Percentiles rank a stretch among this genome's conserved stretches.
phyloP scores from a whole-genome alignment of 2,113 vertebrate species.

The Vimba vimba region DNA sequence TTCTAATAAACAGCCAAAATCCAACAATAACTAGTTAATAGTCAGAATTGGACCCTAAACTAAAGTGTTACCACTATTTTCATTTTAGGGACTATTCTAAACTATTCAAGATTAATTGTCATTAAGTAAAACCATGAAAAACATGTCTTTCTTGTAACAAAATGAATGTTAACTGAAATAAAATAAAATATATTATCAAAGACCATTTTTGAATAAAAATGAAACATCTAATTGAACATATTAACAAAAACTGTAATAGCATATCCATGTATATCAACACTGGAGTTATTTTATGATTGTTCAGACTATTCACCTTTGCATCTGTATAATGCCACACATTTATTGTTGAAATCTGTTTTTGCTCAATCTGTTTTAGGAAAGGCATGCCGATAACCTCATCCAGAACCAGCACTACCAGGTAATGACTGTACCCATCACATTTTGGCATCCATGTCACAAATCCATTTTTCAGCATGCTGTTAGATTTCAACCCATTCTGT shows the following conservation, averaged over 20 bases:
- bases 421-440: background rate
- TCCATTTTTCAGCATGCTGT: background rate
- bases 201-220: background rate
- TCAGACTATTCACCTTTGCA: background rate
- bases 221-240: background rate
- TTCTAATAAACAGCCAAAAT: no score
- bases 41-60: no score
- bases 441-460: background rate
- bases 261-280: background rate
- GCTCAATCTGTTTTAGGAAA: slow-evolving; percentile 45
- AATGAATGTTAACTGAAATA: no score
- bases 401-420: slow-evolving; percentile 62
- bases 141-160: no score
- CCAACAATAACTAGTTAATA: no score
- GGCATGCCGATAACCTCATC: slow-evolving; percentile 58
- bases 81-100: no score
- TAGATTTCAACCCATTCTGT: background rate
- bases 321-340: background rate
- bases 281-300: background rate
- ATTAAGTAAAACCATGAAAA: no score
- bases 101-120: no score
- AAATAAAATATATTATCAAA: background rate
- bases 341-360: background rate
- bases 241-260: background rate
- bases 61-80: no score